These are phyloP conservation scores for Perdita meconis DNA, from an alignment of 2,888 invertebrate genomes.

Conservation along the genomic window DNA sequence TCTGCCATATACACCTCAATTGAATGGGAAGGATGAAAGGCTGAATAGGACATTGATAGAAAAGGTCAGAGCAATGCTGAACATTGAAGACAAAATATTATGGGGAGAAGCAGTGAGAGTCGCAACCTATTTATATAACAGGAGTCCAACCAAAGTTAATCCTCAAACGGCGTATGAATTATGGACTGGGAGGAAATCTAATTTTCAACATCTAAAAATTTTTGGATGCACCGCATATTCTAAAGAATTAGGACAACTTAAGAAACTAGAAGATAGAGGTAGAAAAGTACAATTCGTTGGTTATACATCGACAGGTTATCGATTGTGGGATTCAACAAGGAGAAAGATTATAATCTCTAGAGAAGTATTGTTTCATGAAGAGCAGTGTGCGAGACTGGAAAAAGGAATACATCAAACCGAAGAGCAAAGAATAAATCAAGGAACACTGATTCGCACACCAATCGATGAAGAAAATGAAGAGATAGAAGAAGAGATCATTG, in stretches of 20 bases:
- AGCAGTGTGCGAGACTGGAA: too few relatives aligned
- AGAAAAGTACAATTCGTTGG: conserved; percentile 62
- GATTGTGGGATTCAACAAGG: conserved; percentile 63
- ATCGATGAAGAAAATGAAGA: not conserved
- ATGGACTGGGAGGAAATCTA: conserved; percentile 71
- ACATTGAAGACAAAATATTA: conserved; percentile 10
- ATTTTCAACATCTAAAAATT: conserved; percentile 69
- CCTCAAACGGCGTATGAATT: conserved; percentile 64
- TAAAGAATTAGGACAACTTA: conserved; percentile 35
- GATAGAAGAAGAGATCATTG: not conserved
- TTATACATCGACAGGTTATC: conserved; percentile 59
- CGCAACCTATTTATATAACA: conserved; percentile 20
- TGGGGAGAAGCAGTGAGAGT: conserved; percentile 19
- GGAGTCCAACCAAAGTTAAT: conserved; percentile 35
- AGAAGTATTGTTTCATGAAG: conserved; percentile 44
- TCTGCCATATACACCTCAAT: conserved; percentile 20
- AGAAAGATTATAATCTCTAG: conserved; percentile 48
- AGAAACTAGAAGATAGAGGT: conserved; percentile 71
- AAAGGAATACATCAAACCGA: not conserved
- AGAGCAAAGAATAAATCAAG: not conserved
- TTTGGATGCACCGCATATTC: conserved; percentile 64
- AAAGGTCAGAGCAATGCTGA: conserved; percentile 15
- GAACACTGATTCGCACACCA: too few relatives aligned
- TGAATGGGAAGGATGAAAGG: conserved; percentile 42
- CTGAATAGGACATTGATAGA: conserved; percentile 21